Conservation (phyloP, 2,797 vertebrate genomes). For the Fundulus diaphanus region DNA sequence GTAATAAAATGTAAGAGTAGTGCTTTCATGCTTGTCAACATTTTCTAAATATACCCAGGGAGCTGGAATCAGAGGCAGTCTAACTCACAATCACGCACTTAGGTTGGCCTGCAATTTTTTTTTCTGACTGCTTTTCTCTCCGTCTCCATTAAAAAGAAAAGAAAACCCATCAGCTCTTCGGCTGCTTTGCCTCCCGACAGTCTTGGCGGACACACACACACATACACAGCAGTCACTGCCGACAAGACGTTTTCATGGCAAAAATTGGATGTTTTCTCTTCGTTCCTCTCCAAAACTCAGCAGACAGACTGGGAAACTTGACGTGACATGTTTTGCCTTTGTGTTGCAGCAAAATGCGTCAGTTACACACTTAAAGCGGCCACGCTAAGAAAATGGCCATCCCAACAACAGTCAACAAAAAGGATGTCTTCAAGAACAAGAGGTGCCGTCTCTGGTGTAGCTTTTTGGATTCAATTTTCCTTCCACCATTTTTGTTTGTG, state of each 20-base stretch:
- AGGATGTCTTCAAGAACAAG: slow-evolving; percentile 32
- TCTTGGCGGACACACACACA: slow-evolving; percentile 24
- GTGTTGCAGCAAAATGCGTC: slow-evolving; percentile 45
- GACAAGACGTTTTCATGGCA: slow-evolving; percentile 69
- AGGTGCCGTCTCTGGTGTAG: slow-evolving; percentile 28
- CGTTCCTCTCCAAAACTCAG: slow-evolving; percentile 67
- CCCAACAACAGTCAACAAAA: slow-evolving; percentile 56
- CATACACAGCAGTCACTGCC: slow-evolving; percentile 61
- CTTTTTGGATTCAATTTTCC: slow-evolving; percentile 42
- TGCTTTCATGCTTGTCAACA: slow-evolving; percentile 82
- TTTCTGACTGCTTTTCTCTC: slow-evolving; percentile 58
- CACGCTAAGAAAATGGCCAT: slow-evolving; percentile 56
- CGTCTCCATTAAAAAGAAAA: slow-evolving; percentile 62
- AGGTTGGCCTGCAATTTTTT: slow-evolving; percentile 29
- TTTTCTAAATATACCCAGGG: slow-evolving; percentile 78
- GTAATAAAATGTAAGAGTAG: slow-evolving; percentile 80
- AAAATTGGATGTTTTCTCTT: slow-evolving; percentile 66
- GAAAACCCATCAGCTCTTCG: slow-evolving; percentile 25
- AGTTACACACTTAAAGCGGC: slow-evolving; percentile 50
- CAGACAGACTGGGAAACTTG: slow-evolving; percentile 61
- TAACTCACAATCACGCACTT: slow-evolving; percentile 17
- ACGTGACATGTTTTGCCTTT: slow-evolving; percentile 64
- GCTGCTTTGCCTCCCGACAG: slow-evolving; percentile 50
- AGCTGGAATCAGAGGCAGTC: slow-evolving; percentile 32
- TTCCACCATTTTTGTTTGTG: slow-evolving; percentile 22